Percentiles rank a stretch among this genome's conserved stretches.
Evolutionary conservation across 2,113 vertebrate species (phyloP).

Genomic region (Suricata suricatta): DNA sequence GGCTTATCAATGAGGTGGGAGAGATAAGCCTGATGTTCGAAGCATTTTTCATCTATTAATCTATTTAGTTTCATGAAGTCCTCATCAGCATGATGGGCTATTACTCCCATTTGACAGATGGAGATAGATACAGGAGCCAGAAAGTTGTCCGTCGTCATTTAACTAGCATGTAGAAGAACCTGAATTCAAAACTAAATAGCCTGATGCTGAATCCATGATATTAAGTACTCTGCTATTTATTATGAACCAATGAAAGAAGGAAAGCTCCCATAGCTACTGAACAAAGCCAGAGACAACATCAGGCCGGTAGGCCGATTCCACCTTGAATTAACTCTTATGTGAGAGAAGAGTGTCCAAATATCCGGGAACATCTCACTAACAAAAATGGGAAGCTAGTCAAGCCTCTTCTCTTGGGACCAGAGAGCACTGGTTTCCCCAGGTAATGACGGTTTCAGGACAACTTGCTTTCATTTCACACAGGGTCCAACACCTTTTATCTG

Average conservation of each 20-base stretch:
- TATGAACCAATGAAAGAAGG: background rate
- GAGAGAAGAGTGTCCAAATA: background rate
- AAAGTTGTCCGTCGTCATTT: background rate
- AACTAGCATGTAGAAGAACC: background rate
- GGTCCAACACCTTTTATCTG: background rate
- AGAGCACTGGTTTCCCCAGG: background rate
- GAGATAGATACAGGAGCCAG: background rate
- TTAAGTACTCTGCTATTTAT: background rate
- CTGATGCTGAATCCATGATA: background rate
- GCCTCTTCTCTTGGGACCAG: background rate
- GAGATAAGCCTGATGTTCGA: background rate
- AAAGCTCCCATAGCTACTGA: background rate
- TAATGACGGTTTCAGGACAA: background rate
- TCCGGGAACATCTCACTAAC: background rate
- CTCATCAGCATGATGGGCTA: background rate
- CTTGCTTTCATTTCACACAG: background rate
- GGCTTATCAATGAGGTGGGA: background rate
- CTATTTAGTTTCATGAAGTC: background rate
- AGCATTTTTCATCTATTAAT: background rate
- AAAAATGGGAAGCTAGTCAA: background rate
- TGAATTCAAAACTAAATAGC: background rate
- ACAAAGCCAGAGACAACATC: background rate
- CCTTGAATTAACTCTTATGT: background rate
- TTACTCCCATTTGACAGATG: background rate
- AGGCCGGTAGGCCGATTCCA: background rate